A percentile compares a stretch with the other conserved stretches of the same genome.
Conservation (phyloP, 2,797 vertebrate species). For the Cynopterus sphinx region DNA sequence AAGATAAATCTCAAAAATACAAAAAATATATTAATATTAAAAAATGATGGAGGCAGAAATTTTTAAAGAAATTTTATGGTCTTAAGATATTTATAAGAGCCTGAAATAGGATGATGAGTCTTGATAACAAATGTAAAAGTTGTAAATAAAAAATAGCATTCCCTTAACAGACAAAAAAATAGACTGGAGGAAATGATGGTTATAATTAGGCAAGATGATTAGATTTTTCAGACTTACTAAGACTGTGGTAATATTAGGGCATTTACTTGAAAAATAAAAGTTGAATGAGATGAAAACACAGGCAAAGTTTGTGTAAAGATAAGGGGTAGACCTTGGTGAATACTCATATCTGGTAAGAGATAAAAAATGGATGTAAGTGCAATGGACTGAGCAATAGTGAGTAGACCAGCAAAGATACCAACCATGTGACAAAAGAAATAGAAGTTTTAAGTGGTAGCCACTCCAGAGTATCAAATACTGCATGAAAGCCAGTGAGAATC, state of each 20-base stretch:
- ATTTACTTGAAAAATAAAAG: neutral
- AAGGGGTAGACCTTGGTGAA: neutral
- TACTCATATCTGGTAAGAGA: neutral
- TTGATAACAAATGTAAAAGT: neutral
- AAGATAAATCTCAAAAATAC: neutral
- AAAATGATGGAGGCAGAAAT: neutral
- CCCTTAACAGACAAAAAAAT: neutral
- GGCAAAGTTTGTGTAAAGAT: neutral
- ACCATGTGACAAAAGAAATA: neutral
- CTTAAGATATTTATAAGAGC: neutral
- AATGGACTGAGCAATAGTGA: neutral
- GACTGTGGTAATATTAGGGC: neutral
- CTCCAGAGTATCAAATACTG: neutral
- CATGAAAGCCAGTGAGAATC: neutral
- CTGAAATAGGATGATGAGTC: neutral
- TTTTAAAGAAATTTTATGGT: neutral
- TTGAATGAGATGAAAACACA: neutral
- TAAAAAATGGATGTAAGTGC: neutral
- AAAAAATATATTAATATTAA: neutral
- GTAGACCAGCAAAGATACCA: neutral
- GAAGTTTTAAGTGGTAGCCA: neutral
- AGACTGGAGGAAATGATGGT: neutral
- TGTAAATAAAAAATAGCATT: neutral
- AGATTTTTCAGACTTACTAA: neutral
- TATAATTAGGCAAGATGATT: neutral